Evolutionary conservation across 2,113 vertebrate species (phyloP).

Genomic region (Oxyruncus cristatus): DNA sequence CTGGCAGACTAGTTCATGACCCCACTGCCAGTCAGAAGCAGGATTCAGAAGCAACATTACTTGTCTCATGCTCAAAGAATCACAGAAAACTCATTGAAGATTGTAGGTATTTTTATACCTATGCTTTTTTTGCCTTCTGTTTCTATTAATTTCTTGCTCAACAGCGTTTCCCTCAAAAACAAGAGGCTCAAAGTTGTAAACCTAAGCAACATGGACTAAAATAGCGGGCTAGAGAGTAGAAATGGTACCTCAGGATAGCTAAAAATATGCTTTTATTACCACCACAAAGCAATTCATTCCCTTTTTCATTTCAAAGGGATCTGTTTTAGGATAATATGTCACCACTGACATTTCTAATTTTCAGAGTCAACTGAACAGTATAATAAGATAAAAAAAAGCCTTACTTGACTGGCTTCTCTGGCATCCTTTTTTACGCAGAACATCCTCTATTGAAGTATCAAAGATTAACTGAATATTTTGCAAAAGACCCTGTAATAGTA

Average conservation of each 20-base stretch:
- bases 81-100: background rate
- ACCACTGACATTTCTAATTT: background rate
- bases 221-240: background rate
- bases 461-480: slow-evolving; percentile 90
- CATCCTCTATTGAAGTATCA: slow-evolving; percentile 84
- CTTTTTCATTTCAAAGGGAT: background rate
- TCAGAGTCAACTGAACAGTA: background rate
- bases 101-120: background rate
- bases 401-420: slow-evolving; percentile 83
- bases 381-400: background rate
- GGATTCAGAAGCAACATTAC: background rate
- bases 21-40: background rate
- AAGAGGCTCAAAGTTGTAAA: background rate
- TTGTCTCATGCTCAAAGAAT: background rate
- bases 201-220: background rate
- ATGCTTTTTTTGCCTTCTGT: background rate
- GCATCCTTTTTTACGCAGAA: slow-evolving; percentile 88
- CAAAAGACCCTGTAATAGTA: slow-evolving; percentile 84
- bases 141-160: background rate
- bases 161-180: background rate
- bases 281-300: background rate
- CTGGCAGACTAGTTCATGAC: background rate
- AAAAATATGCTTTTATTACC: background rate
- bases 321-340: background rate
- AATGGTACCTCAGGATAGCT: background rate